These are phyloP conservation scores for Leptoteleia sp. DNA, from an alignment of 1,140 invertebrate genomes.

Conservation along the genomic window DNA sequence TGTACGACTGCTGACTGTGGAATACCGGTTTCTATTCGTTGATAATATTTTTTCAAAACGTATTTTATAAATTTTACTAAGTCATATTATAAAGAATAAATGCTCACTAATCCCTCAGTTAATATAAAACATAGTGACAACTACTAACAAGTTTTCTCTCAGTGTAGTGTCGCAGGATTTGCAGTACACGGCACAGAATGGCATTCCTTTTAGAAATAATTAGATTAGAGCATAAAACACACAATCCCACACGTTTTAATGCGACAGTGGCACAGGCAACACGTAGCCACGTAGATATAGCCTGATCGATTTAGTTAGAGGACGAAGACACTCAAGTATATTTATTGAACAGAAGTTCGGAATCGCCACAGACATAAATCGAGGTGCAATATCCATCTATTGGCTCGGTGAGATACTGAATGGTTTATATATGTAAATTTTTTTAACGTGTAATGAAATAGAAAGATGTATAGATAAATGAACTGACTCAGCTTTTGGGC, in stretches of 20 bases:
- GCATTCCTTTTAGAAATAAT: constrained; percentile 66
- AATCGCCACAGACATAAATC: constrained; percentile 64
- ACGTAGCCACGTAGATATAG: constrained; percentile 64
- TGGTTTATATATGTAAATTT: constrained; percentile 41
- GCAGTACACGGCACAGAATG: constrained; percentile 59
- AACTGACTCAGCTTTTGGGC: too few relatives aligned
- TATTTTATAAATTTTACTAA: too few relatives aligned
- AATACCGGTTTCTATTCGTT: too few relatives aligned
- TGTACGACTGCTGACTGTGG: too few relatives aligned
- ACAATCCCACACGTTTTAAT: constrained; percentile 64
- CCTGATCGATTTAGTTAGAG: constrained; percentile 64
- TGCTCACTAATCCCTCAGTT: too few relatives aligned
- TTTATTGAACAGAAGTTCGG: constrained; percentile 60
- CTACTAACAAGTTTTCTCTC: too few relatives aligned
- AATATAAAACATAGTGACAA: too few relatives aligned
- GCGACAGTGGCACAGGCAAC: constrained; percentile 65
- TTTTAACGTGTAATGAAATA: constrained; percentile 20
- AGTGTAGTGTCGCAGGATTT: constrained; percentile 58
- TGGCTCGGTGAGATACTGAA: constrained; percentile 50
- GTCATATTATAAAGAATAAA: too few relatives aligned
- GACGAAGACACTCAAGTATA: constrained; percentile 56
- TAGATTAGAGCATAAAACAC: constrained; percentile 66
- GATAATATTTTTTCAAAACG: too few relatives aligned
- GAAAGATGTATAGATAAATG: background rate
- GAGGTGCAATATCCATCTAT: constrained; percentile 65